These are phyloP conservation scores for Stramonita haemastoma DNA, from an alignment of 2,888 invertebrate genomes.

Conservation along the genomic window DNA sequence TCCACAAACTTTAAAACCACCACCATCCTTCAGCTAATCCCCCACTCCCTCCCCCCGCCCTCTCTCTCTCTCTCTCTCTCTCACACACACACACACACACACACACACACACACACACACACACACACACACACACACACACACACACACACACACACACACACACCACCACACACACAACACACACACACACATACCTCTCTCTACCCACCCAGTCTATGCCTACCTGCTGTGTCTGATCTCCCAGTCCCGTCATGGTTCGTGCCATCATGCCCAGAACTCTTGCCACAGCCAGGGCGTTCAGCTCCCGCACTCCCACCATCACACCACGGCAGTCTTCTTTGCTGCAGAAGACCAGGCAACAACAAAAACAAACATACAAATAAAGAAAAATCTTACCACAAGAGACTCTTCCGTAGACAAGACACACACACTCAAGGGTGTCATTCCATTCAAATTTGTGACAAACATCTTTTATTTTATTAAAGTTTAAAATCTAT, in stretches of 20 bases:
- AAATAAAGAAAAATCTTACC: too few relatives aligned
- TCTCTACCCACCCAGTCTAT: not conserved
- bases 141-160: not conserved
- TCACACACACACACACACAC: not conserved
- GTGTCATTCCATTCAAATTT: not conserved
- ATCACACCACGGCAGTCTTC: slow-evolving; percentile 84
- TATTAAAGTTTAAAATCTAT: too few relatives aligned
- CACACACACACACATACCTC: not conserved
- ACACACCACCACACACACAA: not conserved
- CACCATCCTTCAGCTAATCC: not conserved
- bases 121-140: not conserved
- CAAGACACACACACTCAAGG: not conserved
- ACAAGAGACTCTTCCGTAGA: too few relatives aligned
- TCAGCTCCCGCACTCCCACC: slow-evolving; percentile 86
- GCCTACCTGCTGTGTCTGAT: slow-evolving; percentile 71
- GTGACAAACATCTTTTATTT: too few relatives aligned
- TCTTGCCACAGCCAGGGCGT: slow-evolving; percentile 89
- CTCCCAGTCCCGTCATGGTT: slow-evolving; percentile 87
- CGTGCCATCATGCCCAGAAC: slow-evolving; percentile 76
- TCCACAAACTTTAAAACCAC: too few relatives aligned
- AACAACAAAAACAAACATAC: too few relatives aligned
- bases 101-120: not conserved
- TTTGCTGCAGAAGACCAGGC: slow-evolving; percentile 54
- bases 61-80: not conserved
- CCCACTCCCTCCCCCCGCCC: not conserved